phyloP scores from a whole-genome alignment of 2,113 vertebrate species.

The Melospiza georgiana region DNA sequence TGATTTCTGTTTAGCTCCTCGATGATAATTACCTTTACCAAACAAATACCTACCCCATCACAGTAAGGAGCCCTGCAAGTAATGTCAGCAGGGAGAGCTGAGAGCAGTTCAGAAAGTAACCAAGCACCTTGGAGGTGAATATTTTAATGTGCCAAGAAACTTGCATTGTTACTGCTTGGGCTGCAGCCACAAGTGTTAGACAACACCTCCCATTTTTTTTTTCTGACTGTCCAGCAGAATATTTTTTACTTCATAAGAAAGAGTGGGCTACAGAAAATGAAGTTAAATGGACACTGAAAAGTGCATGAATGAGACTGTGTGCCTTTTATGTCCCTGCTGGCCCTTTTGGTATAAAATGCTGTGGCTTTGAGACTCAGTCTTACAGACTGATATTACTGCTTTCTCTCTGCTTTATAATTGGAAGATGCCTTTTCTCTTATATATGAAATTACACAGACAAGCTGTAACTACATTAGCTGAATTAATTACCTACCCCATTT shows the following conservation, averaged over 20 bases:
- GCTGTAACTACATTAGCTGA: not conserved
- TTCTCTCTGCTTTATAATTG: not conserved
- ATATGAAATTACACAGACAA: not conserved
- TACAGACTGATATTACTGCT: not conserved
- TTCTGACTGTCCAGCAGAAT: not conserved
- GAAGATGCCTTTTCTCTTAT: not conserved
- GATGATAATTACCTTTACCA: not conserved
- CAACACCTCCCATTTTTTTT: not conserved
- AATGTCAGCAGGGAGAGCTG: not conserved
- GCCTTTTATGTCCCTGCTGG: not conserved
- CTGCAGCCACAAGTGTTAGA: not conserved
- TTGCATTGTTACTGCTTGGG: not conserved
- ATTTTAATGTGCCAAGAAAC: not conserved
- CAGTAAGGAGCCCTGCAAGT: not conserved
- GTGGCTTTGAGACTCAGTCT: not conserved
- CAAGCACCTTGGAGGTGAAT: not conserved
- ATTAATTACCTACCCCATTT: not conserved
- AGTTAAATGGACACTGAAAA: not conserved
- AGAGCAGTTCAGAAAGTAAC: not conserved
- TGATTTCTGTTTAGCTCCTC: not conserved
- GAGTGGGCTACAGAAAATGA: not conserved
- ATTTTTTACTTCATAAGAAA: not conserved
- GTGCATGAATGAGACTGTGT: not conserved
- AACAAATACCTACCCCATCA: not conserved
- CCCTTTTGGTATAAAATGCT: not conserved